Conservation (phyloP, 2,888 invertebrate genomes). For the Pachycephus smyrnensis region DNA sequence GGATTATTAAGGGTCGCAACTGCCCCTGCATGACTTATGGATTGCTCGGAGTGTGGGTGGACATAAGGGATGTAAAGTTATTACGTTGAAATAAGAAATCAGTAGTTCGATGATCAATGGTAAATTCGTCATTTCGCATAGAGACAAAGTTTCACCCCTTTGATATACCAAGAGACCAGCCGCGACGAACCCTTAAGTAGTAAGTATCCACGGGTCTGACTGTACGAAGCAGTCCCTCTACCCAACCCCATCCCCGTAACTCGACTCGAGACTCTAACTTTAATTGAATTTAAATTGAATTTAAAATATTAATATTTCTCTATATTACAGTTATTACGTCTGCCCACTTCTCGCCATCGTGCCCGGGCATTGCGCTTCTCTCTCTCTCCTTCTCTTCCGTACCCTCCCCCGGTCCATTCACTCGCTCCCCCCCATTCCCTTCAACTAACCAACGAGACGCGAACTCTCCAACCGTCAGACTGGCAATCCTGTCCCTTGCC, state of each 20-base stretch:
- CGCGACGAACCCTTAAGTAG: no score
- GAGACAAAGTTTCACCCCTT: conserved; percentile 5
- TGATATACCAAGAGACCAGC: not conserved
- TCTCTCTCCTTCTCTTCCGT: conserved; percentile 21
- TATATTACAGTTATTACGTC: conserved; percentile 37
- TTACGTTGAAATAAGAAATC: not conserved
- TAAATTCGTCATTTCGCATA: conserved; percentile 20
- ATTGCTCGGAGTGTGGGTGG: no score
- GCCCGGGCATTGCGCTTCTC: conserved; percentile 26
- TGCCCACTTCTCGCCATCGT: conserved; percentile 28
- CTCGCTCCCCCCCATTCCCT: not conserved
- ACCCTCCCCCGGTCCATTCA: conserved; percentile 12
- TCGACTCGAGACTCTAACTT: conserved; percentile 44
- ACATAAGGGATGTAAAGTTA: no score
- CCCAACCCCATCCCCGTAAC: not conserved
- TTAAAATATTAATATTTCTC: conserved; percentile 58
- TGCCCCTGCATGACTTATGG: no score
- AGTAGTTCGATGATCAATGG: conserved; percentile 27
- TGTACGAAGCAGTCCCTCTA: not conserved
- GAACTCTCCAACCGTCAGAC: conserved; percentile 6
- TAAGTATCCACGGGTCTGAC: no score
- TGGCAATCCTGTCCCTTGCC: no score
- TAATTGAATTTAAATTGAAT: conserved; percentile 63
- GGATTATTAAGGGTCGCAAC: no score
- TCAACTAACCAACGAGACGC: conserved; percentile 1